Evolutionary conservation across 2,888 invertebrate genomes (phyloP).

Genomic region (Mycalesis mineus): DNA sequence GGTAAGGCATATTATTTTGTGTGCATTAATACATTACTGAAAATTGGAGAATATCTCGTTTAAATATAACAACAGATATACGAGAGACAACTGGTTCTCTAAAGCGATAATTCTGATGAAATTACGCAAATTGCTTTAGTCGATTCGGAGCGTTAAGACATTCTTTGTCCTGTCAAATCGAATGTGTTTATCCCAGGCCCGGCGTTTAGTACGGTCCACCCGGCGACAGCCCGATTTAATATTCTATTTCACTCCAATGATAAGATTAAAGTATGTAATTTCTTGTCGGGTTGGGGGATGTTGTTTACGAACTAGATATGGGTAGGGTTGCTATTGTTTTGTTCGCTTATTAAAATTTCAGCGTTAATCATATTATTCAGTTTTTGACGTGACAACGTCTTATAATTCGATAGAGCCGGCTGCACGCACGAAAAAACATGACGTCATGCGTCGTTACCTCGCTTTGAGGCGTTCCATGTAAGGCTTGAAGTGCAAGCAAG

Average conservation of each 20-base stretch:
- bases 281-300: slow-evolving; percentile 67
- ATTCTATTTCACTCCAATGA: slow-evolving; percentile 74
- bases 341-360: neutral
- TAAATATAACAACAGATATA: neutral
- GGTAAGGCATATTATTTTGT: no score
- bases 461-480: no score
- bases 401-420: no score
- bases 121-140: slow-evolving; percentile 1
- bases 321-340: slow-evolving; percentile 46
- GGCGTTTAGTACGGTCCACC: slow-evolving; percentile 59
- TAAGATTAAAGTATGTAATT: slow-evolving; percentile 79
- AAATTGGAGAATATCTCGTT: neutral
- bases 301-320: slow-evolving; percentile 50
- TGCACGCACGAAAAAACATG: no score
- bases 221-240: slow-evolving; percentile 68
- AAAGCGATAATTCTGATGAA: neutral
- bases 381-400: no score
- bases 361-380: neutral
- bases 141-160: slow-evolving; percentile 36
- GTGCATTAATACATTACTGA: no score
- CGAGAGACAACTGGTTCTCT: neutral
- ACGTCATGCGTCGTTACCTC: no score
- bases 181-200: slow-evolving; percentile 50
- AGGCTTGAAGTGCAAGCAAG: no score
- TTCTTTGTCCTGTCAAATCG: slow-evolving; percentile 50